These are phyloP conservation scores for Dermochelys coriacea DNA, from an alignment of 2,797 vertebrate species.

Conservation along the genomic window DNA sequence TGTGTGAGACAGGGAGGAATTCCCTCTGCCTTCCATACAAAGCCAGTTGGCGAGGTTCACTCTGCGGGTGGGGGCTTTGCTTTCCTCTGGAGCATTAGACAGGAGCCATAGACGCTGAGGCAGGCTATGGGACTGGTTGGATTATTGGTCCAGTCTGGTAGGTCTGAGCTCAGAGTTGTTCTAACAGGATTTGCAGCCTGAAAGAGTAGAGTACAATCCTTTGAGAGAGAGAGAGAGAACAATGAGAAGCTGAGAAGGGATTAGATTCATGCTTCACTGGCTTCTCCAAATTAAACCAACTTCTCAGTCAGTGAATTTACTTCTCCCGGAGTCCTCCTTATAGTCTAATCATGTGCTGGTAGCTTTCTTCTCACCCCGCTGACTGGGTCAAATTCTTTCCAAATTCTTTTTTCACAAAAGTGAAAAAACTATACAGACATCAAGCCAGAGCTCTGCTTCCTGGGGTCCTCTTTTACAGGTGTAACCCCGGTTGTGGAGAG, in stretches of 20 bases:
- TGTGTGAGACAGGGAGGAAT: background rate
- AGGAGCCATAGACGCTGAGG: background rate
- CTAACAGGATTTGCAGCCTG: background rate
- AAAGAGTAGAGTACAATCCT: background rate
- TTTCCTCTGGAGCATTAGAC: background rate
- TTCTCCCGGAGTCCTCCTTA: background rate
- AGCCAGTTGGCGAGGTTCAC: background rate
- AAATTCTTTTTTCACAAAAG: background rate
- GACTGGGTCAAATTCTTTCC: background rate
- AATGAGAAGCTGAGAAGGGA: constrained; percentile 36
- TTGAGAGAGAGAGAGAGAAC: background rate
- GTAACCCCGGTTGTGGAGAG: background rate
- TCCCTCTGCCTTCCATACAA: background rate
- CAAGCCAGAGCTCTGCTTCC: background rate
- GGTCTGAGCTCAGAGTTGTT: background rate
- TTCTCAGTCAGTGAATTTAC: background rate
- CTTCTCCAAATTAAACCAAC: constrained; percentile 22
- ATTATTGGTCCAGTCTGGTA: no score
- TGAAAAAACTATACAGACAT: background rate
- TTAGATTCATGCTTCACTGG: constrained; percentile 19
- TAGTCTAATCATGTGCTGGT: background rate
- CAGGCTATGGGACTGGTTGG: background rate
- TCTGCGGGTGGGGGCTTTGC: background rate
- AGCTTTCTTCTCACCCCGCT: background rate
- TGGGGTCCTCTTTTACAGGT: background rate